Conservation (phyloP, 2,113 vertebrate genomes). For the Silurus glanis region DNA sequence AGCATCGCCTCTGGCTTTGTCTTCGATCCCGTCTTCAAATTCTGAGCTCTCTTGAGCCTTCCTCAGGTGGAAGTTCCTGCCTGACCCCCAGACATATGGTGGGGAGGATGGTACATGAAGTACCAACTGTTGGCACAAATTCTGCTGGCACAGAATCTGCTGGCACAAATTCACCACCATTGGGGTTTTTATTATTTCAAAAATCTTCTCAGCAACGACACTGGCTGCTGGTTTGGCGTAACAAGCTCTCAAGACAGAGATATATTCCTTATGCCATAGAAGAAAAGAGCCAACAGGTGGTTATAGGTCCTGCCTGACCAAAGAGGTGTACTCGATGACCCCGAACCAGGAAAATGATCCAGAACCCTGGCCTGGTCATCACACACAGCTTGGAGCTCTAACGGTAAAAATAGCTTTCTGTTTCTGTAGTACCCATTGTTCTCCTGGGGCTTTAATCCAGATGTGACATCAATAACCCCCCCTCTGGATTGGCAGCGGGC, state of each 20-base stretch:
- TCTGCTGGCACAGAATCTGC: neutral
- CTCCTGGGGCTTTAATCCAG: neutral
- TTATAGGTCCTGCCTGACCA: neutral
- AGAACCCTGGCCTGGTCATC: neutral
- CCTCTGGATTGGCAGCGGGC: neutral
- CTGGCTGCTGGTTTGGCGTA: neutral
- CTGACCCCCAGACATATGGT: neutral
- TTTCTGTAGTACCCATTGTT: neutral
- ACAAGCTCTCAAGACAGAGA: neutral
- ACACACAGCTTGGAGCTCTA: neutral
- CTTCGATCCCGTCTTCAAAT: neutral
- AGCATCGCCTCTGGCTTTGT: neutral
- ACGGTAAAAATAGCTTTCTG: neutral
- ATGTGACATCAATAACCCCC: neutral
- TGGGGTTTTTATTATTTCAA: neutral
- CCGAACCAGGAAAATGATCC: neutral
- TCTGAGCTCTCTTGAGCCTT: neutral
- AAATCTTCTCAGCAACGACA: neutral
- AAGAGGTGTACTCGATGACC: neutral
- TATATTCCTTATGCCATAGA: neutral
- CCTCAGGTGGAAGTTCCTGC: neutral
- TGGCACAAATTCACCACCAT: neutral
- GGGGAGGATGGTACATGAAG: neutral
- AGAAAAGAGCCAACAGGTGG: neutral
- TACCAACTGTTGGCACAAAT: neutral